These are phyloP conservation scores for Nomada goodeniana DNA, from an alignment of 2,888 invertebrate genomes.

Conservation along the genomic window DNA sequence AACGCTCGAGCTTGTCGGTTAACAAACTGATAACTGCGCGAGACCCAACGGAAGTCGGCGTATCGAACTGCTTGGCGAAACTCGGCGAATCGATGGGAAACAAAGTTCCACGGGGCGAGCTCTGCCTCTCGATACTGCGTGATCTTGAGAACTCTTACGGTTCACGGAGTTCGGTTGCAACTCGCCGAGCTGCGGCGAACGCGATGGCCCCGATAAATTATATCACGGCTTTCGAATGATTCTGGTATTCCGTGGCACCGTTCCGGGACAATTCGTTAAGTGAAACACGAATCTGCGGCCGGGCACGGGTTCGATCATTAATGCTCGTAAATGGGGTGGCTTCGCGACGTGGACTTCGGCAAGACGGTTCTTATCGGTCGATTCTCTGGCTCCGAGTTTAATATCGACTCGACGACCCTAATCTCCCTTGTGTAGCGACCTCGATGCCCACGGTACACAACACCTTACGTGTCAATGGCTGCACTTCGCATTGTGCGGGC, in stretches of 20 bases:
- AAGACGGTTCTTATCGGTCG: neutral
- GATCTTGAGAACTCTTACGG: slow-evolving; percentile 14
- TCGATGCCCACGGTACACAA: slow-evolving; percentile 49
- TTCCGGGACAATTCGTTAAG: neutral
- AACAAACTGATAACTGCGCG: slow-evolving; percentile 63
- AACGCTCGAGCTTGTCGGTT: slow-evolving; percentile 56
- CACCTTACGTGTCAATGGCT: slow-evolving; percentile 34
- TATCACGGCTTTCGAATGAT: neutral
- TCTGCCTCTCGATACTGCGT: neutral
- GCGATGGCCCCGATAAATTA: neutral
- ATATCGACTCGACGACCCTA: slow-evolving; percentile 53
- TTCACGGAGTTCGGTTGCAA: neutral
- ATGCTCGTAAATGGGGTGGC: neutral
- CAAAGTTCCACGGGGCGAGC: slow-evolving; percentile 33
- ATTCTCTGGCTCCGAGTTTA: slow-evolving; percentile 18
- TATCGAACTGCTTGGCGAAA: slow-evolving; percentile 59
- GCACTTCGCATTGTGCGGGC: slow-evolving; percentile 50
- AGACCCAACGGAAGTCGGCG: slow-evolving; percentile 53
- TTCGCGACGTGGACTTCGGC: neutral
- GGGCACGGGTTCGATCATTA: too few species aligned
- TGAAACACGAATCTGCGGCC: too few species aligned
- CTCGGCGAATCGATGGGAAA: slow-evolving; percentile 41
- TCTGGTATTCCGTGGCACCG: neutral
- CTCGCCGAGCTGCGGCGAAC: neutral
- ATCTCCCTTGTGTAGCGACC: slow-evolving; percentile 50